Evolutionary conservation across 1,140 invertebrate species (phyloP), one percentile per base, ranked within the genome.

Genomic region (Pseudomyrmex gracilis): DNA sequence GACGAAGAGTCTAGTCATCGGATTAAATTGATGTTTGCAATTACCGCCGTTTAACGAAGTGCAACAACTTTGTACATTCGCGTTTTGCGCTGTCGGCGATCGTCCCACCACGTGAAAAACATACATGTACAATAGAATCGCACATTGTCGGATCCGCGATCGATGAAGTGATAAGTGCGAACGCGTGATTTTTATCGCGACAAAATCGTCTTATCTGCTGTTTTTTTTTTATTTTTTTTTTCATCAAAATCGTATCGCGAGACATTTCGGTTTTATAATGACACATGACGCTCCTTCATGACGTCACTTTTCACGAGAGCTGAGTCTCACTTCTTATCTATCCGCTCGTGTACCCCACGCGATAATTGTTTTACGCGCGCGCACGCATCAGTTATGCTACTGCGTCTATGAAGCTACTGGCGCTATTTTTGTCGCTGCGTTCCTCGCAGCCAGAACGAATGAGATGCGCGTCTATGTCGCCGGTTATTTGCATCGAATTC

Each of bases 161-260:
- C 34, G 15, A 24, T 45, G 24, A 64, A 45, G 63, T 10, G 15
- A 64, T 45, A 43, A 64, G 17, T 64, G 34, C 10, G 7, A 13
- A 61, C 13, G 13, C 15, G 15, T 63, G 34, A 15, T 34, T 15
- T 10, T 7, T 13, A 63, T 63, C 15, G 34, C 24, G 24, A 34
- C 12, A 9, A 34, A 15, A 34, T 34, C 9, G 13, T 43, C 34
- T 34, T 9, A 24, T 43, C 5, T 63, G 2, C n/a, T n/a, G n/a
- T 61, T 34, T 63, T 63, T 63, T 63, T n/a, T 15, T 63, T 12
- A 2, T 61, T 61, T 34, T 63, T 63, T 63, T 63, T n/a, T 15
- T 63, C 20, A 2, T 61, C 13, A 13, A 7, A 22, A 34, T 34
- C 34, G 34, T n/a, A n/a, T n/a, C 7, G 34, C 34, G 34, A 34